Evolutionary conservation across 2,888 invertebrate species (phyloP).

Genomic region (Physocephala rufipes): DNA sequence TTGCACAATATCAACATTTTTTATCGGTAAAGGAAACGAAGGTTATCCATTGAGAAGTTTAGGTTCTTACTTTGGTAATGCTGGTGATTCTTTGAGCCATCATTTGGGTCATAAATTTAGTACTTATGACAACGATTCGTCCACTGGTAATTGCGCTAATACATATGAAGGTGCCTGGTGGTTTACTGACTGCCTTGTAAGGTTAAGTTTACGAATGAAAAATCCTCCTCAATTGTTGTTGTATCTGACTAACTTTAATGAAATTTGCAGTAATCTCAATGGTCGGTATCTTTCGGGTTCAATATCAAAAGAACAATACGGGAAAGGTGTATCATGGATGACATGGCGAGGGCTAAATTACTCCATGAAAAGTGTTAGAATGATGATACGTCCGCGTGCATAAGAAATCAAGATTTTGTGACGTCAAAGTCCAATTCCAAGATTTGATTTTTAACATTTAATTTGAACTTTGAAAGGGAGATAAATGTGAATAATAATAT

Average conservation of each 20-base stretch:
- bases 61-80: constrained; percentile 47
- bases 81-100: constrained; percentile 49
- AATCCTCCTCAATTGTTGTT: background rate
- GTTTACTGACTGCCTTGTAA: constrained; percentile 41
- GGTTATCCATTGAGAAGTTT: constrained; percentile 48
- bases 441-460: background rate
- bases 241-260: no score
- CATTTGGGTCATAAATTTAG: no score
- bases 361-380: constrained; percentile 7
- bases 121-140: constrained; percentile 54
- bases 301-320: background rate
- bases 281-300: constrained; percentile 8
- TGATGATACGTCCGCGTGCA: constrained; percentile 10
- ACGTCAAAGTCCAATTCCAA: no score
- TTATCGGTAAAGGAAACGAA: constrained; percentile 48
- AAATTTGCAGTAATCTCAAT: constrained; percentile 17
- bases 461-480: background rate
- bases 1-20: constrained; percentile 49
- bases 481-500: background rate
- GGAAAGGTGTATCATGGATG: constrained; percentile 16
- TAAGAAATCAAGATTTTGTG: no score
- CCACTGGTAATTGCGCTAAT: constrained; percentile 50
- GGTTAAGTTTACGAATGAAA: background rate
- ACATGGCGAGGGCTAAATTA: constrained; percentile 1
- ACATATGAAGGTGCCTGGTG: constrained; percentile 52